These are phyloP conservation scores for Bhutanitis thaidina DNA, from an alignment of 2,888 invertebrate species.

Conservation along the genomic window DNA sequence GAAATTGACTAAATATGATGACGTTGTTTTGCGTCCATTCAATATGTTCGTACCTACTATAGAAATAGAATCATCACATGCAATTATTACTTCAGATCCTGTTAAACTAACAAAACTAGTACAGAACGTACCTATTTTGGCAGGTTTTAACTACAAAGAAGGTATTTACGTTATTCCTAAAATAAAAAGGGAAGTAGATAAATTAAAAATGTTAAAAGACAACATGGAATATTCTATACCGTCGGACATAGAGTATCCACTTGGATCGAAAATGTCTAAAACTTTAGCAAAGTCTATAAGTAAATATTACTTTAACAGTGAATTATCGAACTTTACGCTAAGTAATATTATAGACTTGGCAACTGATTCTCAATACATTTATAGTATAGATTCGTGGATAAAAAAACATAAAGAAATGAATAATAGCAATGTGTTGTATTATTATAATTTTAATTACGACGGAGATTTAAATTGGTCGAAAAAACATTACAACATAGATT, in stretches of 20 bases:
- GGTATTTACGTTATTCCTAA: constrained; percentile 32
- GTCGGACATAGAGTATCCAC: constrained; percentile 34
- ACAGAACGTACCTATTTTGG: constrained; percentile 47
- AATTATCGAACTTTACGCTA: constrained; percentile 25
- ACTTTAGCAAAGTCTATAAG: constrained; percentile 29
- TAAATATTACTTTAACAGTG: constrained; percentile 33
- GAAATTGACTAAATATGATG: constrained; percentile 24
- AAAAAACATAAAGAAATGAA: constrained; percentile 17
- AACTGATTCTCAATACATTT: constrained; percentile 29
- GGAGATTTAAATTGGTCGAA: constrained; percentile 27
- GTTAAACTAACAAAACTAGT: constrained; percentile 30
- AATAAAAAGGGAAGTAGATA: constrained; percentile 15
- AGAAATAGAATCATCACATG: constrained; percentile 39
- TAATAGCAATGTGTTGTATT: constrained; percentile 23
- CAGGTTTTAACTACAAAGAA: constrained; percentile 53
- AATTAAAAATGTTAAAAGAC: constrained; percentile 28
- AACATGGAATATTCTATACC: constrained; percentile 35
- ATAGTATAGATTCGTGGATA: constrained; percentile 25
- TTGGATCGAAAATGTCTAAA: constrained; percentile 25
- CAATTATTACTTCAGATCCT: constrained; percentile 47
- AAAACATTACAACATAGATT: constrained; percentile 15
- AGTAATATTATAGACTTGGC: constrained; percentile 26
- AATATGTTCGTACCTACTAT: constrained; percentile 48
- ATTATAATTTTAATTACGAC: constrained; percentile 28
- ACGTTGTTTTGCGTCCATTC: constrained; percentile 27